Percentiles rank a stretch among this genome's conserved stretches.
Evolutionary conservation across 2,113 vertebrate genomes (phyloP).

Genomic region (Melanerpes formicivorus): DNA sequence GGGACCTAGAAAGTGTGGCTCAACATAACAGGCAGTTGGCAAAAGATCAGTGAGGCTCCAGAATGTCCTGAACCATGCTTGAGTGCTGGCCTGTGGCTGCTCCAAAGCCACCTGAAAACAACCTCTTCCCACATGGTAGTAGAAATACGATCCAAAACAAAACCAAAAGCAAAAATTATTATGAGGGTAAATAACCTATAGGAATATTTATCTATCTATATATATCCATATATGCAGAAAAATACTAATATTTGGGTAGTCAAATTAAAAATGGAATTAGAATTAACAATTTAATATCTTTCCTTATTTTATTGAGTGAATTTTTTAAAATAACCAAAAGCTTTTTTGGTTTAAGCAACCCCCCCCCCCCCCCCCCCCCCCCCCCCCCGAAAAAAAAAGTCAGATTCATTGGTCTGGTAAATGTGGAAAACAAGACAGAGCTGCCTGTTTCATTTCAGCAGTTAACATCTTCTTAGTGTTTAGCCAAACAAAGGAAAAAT

Average conservation of each 20-base stretch:
- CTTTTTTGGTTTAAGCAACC: background rate
- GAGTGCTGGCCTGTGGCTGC: accelerated
- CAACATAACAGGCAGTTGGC: accelerated
- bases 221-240: background rate
- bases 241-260: background rate
- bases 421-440: background rate
- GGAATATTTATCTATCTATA: no score
- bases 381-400: no score
- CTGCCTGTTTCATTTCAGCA: background rate
- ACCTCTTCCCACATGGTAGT: no score
- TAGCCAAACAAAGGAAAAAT: background rate
- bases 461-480: background rate
- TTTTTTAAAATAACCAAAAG: background rate
- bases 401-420: background rate
- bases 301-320: background rate
- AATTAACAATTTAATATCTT: background rate
- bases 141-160: background rate
- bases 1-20: background rate
- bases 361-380: no score
- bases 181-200: background rate
- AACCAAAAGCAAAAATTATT: background rate
- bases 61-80: background rate
- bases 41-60: background rate
- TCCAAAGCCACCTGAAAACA: no score
- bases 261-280: background rate